Conservation (phyloP, 2,797 vertebrate genomes). For the Sandelia bainsii region DNA sequence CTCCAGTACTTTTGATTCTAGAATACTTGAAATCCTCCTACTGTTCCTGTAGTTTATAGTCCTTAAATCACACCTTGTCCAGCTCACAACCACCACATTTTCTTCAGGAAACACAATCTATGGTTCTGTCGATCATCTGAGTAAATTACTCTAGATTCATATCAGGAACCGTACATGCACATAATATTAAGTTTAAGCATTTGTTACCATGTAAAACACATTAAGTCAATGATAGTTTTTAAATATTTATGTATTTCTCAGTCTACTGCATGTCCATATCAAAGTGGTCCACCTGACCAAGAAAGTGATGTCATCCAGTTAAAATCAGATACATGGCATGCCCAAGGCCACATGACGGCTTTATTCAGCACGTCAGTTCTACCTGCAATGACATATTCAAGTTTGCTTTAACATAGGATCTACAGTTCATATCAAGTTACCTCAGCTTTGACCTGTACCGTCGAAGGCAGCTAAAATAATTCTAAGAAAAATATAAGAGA, state of each 20-base stretch:
- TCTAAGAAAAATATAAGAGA: conserved; percentile 60
- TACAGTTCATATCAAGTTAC: conserved; percentile 53
- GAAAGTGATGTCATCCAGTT: conserved; percentile 51
- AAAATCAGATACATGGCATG: conserved; percentile 31
- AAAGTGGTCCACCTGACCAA: conserved; percentile 17
- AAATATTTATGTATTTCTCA: neutral
- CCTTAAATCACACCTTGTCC: no score
- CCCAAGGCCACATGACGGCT: conserved; percentile 24
- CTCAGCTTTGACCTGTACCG: conserved; percentile 35
- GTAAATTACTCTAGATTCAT: no score
- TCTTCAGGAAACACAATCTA: no score
- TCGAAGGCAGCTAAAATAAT: conserved; percentile 55
- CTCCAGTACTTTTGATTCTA: no score
- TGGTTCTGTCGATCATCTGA: no score
- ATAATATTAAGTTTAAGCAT: neutral
- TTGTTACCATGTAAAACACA: neutral
- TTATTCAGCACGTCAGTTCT: conserved; percentile 47
- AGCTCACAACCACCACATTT: no score
- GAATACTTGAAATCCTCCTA: no score
- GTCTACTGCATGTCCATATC: conserved; percentile 3
- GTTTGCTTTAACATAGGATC: conserved; percentile 49
- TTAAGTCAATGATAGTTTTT: no score
- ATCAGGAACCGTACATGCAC: no score
- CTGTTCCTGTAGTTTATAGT: no score
- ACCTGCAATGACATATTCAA: conserved; percentile 62